Base-by-base conservation (phyloP, 2,113 vertebrate species). In the Pseudorectes ferrugineus region DNA sequence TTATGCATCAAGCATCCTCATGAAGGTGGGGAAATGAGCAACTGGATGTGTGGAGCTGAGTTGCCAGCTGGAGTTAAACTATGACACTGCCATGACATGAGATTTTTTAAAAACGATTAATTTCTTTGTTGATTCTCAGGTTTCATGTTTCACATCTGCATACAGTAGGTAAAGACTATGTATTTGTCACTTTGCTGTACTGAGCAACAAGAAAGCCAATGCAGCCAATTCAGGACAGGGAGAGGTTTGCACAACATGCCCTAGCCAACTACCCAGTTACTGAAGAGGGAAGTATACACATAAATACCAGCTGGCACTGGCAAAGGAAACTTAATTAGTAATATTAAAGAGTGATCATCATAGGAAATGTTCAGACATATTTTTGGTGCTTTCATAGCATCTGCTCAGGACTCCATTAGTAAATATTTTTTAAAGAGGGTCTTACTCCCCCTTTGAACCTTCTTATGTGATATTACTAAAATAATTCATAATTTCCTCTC, bases 261-360 rank as follows among this genome's bases (percentile, higher is more conserved):
- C 51, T 49, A 80, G 48, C 65, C 81, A 89, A 25, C 78, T 63
- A 83, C 54, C 58, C 4, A 0, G 51, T 58, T 51, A 75, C 85
- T 91, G 68, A 89, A 92, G 82, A 92, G 83, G 46, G 68, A 85
- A 88, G 36, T 76, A 36, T 59, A 48, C 94, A 91, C 51, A 91
- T 87, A 97, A 94, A 91, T 96, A 97, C 93, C 94, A 95, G 61
- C 95, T 96, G 92, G 38, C 82, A 38, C 58, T 72, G 72, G 35
- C 72, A 95, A 93, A 90, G 65, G 77, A 95, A 91, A 75, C 88
- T 95, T 85, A 61, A 76, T 82, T 83, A 74, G 29, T 36, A 70
- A 63, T 51, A 71, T 51, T 83, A 71, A 66, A 87, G 26, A 26
- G 2, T 49, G 18, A 21, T 73, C 13, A 18, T 84, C 42, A 38